phyloP scores from a whole-genome alignment of 2,888 invertebrate genomes.

The Phania funesta region DNA sequence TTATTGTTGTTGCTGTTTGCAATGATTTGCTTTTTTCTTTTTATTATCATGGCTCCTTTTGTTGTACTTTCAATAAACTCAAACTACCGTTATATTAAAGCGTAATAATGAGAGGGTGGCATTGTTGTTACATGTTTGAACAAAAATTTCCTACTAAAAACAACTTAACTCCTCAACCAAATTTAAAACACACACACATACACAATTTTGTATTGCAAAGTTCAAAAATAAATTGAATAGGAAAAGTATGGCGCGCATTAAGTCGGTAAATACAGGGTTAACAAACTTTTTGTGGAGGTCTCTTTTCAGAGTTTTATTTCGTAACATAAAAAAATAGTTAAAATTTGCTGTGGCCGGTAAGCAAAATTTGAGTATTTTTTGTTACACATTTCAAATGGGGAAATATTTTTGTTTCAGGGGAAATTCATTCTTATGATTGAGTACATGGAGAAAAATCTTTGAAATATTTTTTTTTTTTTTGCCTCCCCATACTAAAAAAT shows the following conservation, averaged over 20 bases:
- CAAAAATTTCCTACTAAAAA: slow-evolving; percentile 32
- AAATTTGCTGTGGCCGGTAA: too few relatives aligned
- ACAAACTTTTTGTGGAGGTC: not conserved
- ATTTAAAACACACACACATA: not conserved
- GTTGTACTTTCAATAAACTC: not conserved
- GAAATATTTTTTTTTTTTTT: too few relatives aligned
- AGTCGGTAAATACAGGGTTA: not conserved
- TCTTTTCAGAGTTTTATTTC: not conserved
- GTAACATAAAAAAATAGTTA: not conserved
- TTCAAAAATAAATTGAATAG: slow-evolving; percentile 39
- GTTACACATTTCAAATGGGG: too few relatives aligned
- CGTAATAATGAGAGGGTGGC: slow-evolving; percentile 12
- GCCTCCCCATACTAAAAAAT: too few relatives aligned
- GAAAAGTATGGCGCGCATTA: not conserved
- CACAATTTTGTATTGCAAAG: not conserved
- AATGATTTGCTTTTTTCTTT: slow-evolving; percentile 14
- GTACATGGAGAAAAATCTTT: too few relatives aligned
- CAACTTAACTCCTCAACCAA: slow-evolving; percentile 55
- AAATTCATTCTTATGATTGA: too few relatives aligned
- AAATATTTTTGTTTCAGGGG: too few relatives aligned
- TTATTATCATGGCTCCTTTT: slow-evolving; percentile 22
- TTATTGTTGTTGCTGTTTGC: slow-evolving; percentile 8
- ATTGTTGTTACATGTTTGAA: not conserved
- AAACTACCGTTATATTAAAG: slow-evolving; percentile 33
- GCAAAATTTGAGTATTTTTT: too few relatives aligned